Evolutionary conservation across 2,888 invertebrate species (phyloP).

Genomic region (Lycia hirtaria): DNA sequence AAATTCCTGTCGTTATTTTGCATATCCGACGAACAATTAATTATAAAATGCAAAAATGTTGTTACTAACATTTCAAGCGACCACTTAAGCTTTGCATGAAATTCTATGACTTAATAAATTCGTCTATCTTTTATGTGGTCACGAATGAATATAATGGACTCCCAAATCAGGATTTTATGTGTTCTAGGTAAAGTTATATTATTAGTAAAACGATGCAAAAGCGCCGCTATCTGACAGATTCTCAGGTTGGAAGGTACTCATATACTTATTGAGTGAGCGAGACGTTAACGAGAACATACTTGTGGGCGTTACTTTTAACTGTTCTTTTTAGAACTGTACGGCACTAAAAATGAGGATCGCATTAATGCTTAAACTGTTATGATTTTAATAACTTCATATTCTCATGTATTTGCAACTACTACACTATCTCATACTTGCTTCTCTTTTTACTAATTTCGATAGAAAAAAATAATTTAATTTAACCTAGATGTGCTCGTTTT

Average conservation of each 20-base stretch:
- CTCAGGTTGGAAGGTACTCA: constrained; percentile 24
- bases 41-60: constrained; percentile 25
- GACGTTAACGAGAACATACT: constrained; percentile 24
- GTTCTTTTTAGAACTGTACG: constrained; percentile 8
- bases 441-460: too few species aligned
- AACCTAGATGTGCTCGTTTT: constrained; percentile 8
- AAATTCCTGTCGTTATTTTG: constrained; percentile 26
- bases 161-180: constrained; percentile 21
- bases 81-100: background rate
- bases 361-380: background rate
- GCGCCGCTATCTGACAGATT: constrained; percentile 31
- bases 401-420: too few species aligned
- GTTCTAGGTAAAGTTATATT: constrained; percentile 7
- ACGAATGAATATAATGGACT: constrained; percentile 7
- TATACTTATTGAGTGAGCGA: constrained; percentile 24
- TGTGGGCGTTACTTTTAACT: constrained; percentile 23
- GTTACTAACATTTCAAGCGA: constrained; percentile 11
- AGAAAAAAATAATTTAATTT: too few species aligned
- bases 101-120: constrained; percentile 15
- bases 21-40: constrained; percentile 25
- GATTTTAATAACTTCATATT: too few species aligned
- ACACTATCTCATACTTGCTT: too few species aligned
- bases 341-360: background rate
- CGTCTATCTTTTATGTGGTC: constrained; percentile 6
- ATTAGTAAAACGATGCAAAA: constrained; percentile 32